Evolutionary conservation across 2,888 invertebrate species (phyloP), one percentile per base, ranked within the genome.

Genomic region (Erebia ligea): DNA sequence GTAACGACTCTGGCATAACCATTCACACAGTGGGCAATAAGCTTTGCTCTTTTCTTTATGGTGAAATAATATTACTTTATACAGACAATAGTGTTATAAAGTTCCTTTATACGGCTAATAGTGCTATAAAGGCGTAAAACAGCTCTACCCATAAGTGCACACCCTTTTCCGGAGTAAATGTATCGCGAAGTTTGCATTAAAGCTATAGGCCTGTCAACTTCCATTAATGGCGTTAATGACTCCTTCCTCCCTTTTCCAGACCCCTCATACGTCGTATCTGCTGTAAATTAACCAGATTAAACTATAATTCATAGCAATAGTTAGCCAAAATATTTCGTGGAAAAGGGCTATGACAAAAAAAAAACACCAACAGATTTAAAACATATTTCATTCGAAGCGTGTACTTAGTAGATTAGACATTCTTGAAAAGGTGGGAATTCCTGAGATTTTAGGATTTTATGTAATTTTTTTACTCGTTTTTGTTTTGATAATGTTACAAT

Each of bases 181-280:
- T 63, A n/a, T 11, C 45, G 42, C 40, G 17, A 40, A 42, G 45
- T 68, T 63, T 54, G 68, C 62, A 42, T 63, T 63, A 68, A 68
- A 68, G 63, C 68, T 56, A 63, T 68, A 42, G 62, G 54, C 54
- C 17, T 63, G 54, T 21, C 21, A 4, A 8, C 50, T 8, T 72
- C 74, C 72, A 75, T 76, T 76, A 77, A 78, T 77, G 81, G 77
- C 69, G 52, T 79, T 82, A 84, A 81, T 82, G 81, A n/a, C n/a
- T n/a, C n/a, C n/a, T n/a, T n/a, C 77, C 76, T 80, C 80, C 79
- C 69, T 52, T 56, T 67, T 17, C 11, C n/a, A 15, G 17, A 58
- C 9, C n/a, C 15, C 21, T 13, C 40, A 42, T 11, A 42, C 21
- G 15, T 13, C 42, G 11, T 17, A 42, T 21, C 11, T 21, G 45